A percentile compares a stretch with the other conserved stretches of the same genome.
Conservation (phyloP, 2,797 vertebrate species). For the Falco columbarius region DNA sequence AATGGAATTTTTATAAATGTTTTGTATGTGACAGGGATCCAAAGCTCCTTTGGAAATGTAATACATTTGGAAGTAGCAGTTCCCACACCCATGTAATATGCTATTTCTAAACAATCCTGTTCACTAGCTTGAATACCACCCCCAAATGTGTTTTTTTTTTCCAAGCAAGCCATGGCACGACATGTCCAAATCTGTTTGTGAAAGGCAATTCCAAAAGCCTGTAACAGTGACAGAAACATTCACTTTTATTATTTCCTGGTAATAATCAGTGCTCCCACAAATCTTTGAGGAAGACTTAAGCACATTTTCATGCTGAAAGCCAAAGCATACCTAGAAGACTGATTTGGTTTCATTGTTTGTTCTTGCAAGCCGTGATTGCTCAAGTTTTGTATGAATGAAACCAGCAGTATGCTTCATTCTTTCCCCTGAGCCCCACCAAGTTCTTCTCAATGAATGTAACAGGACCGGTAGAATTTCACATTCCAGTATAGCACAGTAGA, state of each 20-base stretch:
- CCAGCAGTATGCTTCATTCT: slow-evolving; percentile 26
- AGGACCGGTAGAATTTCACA: slow-evolving; percentile 1
- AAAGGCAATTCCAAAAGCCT: not conserved
- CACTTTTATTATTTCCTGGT: slow-evolving; percentile 24
- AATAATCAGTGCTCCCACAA: not conserved
- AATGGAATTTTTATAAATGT: slow-evolving; percentile 59
- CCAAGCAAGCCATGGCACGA: not conserved
- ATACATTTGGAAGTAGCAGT: slow-evolving; percentile 16
- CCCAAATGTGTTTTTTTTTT: not conserved
- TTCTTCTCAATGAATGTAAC: slow-evolving; percentile 24
- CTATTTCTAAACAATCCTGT: slow-evolving; percentile 19
- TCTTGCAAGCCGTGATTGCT: not conserved
- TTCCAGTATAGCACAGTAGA: slow-evolving; percentile 57
- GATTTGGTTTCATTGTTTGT: slow-evolving; percentile 8
- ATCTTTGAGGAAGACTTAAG: slow-evolving; percentile 22
- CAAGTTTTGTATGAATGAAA: slow-evolving; percentile 48
- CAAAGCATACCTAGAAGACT: slow-evolving; percentile 33
- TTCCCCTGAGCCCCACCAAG: slow-evolving; percentile 23
- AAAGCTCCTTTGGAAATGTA: slow-evolving; percentile 31
- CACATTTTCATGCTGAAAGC: slow-evolving; percentile 19
- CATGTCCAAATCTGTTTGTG: not conserved
- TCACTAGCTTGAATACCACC: not conserved
- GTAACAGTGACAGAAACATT: not conserved
- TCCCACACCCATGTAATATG: not conserved
- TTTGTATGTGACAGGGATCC: slow-evolving; percentile 34